Evolutionary conservation across 2,797 vertebrate genomes (phyloP).

Genomic region (Pempheris klunzingeri): DNA sequence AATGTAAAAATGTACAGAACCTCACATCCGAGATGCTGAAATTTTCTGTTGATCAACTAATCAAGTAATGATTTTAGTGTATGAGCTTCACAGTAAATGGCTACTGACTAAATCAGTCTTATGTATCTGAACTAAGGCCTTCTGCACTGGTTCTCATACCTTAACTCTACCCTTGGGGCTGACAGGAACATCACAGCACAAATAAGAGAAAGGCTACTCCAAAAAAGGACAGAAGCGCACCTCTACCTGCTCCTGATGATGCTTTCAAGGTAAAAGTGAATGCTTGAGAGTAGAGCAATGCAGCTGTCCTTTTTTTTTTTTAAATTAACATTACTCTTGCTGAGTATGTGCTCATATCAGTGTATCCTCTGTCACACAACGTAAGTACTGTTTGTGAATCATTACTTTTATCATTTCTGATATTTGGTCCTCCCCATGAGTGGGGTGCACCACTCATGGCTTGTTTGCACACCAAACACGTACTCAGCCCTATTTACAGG

Average conservation of each 20-base stretch:
- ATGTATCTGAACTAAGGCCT: background rate
- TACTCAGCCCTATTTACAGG: constrained; percentile 6
- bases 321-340: background rate
- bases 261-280: background rate
- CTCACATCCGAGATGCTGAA: background rate
- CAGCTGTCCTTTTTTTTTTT: background rate
- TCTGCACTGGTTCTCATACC: constrained; percentile 1
- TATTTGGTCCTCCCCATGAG: too few species aligned
- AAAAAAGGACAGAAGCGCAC: background rate
- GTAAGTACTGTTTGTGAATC: background rate
- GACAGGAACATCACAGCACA: constrained; percentile 4
- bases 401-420: too few species aligned
- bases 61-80: background rate
- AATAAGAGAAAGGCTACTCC: background rate
- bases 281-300: background rate
- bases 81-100: background rate
- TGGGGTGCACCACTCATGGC: background rate
- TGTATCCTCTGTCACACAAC: too few species aligned
- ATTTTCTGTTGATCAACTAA: background rate
- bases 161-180: too few species aligned
- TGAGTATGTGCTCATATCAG: background rate
- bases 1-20: too few species aligned
- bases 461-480: constrained; percentile 1
- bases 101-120: background rate
- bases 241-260: constrained; percentile 4